Base-by-base conservation (phyloP, 2,888 invertebrate genomes). In the Lucinisca nassula region DNA sequence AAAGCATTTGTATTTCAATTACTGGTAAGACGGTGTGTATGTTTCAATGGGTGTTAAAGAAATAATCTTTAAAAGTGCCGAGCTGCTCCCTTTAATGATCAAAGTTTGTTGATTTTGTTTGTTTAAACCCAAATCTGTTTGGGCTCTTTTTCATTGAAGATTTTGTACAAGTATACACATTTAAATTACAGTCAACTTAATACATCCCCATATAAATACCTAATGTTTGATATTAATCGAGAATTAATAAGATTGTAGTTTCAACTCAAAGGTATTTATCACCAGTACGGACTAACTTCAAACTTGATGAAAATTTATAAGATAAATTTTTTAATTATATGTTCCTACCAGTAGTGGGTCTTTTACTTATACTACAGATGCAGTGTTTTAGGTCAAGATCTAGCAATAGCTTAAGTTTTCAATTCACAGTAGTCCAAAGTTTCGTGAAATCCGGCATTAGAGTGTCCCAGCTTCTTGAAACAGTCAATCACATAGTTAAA, bases 41-140 rank as follows among this genome's bases (percentile, higher is more conserved):
- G 67, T 67, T 67, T 67, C 67, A 67, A 35, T 35, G 35, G 67
- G 35, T 67, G 67, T 30, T 67, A 67, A 67, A 67, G 67, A 67
- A 67, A 67, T 67, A 67, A 67, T 67, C 67, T 67, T 35, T 2
- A 61, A 67, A 67, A 67, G 35, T 67, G 67, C 67, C 35, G 67
- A 67, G 32, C 67, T 67, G 67, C 35, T 35, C 67, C 17, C 67
- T 67, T 67, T 67, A 67, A 67, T 67, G 67, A 67, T 67, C 67
- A 67, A 67, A 67, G 67, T 67, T 67, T 67, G 67, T 67, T 67
- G 67, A 67, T 67, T 67, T 35, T 67, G 67, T 67, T 67, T 67
- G 67, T 67, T 67, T 67, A 35, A 67, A 35, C 32, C 35, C 17
- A 67, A 67, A 67, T 67, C 67, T 67, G 67, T 67, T 67, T 67